phyloP scores from a whole-genome alignment of 2,797 vertebrate genomes.

The Enteromius unitaeniatus region DNA sequence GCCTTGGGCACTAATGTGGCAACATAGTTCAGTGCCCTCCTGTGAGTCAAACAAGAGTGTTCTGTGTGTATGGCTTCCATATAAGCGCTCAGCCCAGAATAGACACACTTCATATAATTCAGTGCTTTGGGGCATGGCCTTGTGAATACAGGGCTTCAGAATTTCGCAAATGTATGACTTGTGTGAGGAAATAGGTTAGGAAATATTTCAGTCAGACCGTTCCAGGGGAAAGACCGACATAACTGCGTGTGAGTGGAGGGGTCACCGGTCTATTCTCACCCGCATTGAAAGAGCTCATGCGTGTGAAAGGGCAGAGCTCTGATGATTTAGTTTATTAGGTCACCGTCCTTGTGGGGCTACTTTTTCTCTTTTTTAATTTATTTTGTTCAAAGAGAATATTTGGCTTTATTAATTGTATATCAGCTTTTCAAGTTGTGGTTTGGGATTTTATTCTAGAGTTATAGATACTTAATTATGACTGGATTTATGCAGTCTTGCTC shows the following conservation, averaged over 20 bases:
- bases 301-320: not conserved
- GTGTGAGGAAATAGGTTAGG: conserved; percentile 31
- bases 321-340: conserved; percentile 27
- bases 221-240: not conserved
- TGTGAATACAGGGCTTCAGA: conserved; percentile 75
- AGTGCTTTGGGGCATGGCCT: conserved; percentile 71
- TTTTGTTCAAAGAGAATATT: not conserved
- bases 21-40: conserved; percentile 51
- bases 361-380: not conserved
- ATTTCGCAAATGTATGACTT: conserved; percentile 62
- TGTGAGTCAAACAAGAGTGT: conserved; percentile 13
- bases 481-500: not conserved
- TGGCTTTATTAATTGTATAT: not conserved
- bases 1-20: conserved; percentile 41
- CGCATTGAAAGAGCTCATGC: conserved; percentile 4
- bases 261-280: conserved; percentile 10
- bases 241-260: conserved; percentile 12
- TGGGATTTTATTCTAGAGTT: not conserved
- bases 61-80: conserved; percentile 57
- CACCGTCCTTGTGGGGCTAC: not conserved
- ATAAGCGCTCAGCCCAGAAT: conserved; percentile 70
- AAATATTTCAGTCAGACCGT: conserved; percentile 29
- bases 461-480: not conserved
- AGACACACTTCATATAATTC: conserved; percentile 76
- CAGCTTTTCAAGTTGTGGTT: not conserved